Conservation (phyloP, 2,797 vertebrate species). For the Melanogrammus aeglefinus region DNA sequence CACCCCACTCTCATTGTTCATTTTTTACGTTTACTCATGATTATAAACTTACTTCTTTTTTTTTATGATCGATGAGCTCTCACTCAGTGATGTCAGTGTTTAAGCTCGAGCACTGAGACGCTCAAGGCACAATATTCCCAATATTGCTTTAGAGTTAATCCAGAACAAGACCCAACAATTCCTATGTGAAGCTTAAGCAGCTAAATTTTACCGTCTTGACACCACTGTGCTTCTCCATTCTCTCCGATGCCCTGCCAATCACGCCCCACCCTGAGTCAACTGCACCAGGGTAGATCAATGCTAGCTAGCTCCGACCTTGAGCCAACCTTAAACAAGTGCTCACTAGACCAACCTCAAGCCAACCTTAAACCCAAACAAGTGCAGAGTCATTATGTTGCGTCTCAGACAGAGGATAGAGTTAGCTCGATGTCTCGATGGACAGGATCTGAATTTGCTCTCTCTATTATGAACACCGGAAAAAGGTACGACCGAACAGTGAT, state of each 20-base stretch:
- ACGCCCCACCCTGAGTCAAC: slow-evolving; percentile 35
- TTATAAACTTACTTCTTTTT: too few species aligned
- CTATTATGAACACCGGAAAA: slow-evolving; percentile 5
- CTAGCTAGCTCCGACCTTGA: neutral
- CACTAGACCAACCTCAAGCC: neutral
- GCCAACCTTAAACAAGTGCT: neutral
- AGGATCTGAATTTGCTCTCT: neutral
- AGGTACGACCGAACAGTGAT: slow-evolving; percentile 29
- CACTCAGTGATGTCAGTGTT: too few species aligned
- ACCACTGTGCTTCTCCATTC: neutral
- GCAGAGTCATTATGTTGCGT: neutral
- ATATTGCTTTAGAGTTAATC: neutral
- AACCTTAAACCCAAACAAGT: neutral
- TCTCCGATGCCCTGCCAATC: too few species aligned
- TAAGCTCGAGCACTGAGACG: neutral
- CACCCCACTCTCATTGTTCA: too few species aligned
- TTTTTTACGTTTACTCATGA: too few species aligned
- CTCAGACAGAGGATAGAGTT: neutral
- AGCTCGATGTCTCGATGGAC: neutral
- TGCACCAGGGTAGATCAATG: slow-evolving; percentile 31
- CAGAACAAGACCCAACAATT: neutral
- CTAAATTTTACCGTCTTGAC: neutral
- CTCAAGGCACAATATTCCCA: neutral
- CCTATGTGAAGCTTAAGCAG: neutral
- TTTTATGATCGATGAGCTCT: too few species aligned